Percentiles rank a stretch among this genome's conserved stretches.
phyloP scores from a whole-genome alignment of 1,140 invertebrate species.

The Ceratina calcarata region DNA sequence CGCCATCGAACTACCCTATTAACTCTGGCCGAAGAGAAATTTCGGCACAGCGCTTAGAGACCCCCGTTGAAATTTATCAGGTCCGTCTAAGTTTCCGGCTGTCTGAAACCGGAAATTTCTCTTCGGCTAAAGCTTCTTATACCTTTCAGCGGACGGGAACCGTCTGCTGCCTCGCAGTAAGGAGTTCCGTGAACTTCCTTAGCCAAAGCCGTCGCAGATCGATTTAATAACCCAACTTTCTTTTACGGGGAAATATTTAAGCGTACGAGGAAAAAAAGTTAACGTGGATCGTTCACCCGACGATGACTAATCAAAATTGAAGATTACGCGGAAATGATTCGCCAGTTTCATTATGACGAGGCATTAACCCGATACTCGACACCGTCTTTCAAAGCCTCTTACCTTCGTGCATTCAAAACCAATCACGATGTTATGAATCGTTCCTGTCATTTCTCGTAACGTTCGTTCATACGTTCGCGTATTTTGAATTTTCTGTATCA shows the following conservation, averaged over 20 bases:
- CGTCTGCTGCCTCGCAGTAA: slow-evolving; percentile 15
- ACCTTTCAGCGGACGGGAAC: slow-evolving; percentile 28
- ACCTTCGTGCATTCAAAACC: too few species aligned
- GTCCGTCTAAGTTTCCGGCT: slow-evolving; percentile 28
- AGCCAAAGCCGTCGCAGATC: slow-evolving; percentile 5
- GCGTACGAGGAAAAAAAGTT: neutral
- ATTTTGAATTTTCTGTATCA: too few species aligned
- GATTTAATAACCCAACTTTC: slow-evolving; percentile 34
- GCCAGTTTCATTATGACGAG: neutral
- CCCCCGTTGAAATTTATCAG: slow-evolving; percentile 33
- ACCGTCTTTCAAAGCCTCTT: too few species aligned
- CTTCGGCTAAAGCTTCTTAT: slow-evolving; percentile 44
- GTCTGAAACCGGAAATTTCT: slow-evolving; percentile 38
- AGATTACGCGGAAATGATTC: slow-evolving; percentile 9
- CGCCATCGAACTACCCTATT: neutral
- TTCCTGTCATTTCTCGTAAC: too few species aligned
- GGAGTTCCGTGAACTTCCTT: slow-evolving; percentile 22
- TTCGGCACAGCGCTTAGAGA: slow-evolving; percentile 3
- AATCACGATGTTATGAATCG: neutral
- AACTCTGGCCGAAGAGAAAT: slow-evolving; percentile 20
- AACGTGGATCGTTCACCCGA: neutral
- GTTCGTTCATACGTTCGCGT: too few species aligned
- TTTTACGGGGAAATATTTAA: neutral
- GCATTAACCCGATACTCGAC: neutral
- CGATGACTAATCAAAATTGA: neutral